Base-by-base conservation (phyloP, 2,888 invertebrate genomes). In the Diloba caeruleocephala region DNA sequence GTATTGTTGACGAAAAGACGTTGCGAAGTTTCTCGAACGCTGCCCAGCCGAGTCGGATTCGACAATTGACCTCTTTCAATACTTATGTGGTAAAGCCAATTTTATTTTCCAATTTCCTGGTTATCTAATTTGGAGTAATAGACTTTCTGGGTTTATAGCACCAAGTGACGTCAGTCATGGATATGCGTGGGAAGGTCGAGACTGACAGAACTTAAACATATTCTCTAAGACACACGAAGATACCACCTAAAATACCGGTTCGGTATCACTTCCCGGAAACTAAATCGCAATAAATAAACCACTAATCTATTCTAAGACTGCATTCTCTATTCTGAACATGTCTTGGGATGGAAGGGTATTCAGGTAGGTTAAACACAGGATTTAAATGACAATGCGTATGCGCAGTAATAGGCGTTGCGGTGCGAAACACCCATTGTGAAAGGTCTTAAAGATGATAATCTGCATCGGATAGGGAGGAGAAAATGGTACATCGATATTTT, bases 291-390 rank as follows among this genome's bases (percentile, higher is more conserved):
- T 71, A 74, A 73, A 73, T 51, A 58, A 36, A 32, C 58, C 54
- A 36, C 48, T 59, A 62, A 67, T 65, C 64, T 61, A 46, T 38
- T 52, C 37, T 84, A 84, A 87, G 75, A 49, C 79, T 53, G 33
- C 37, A 62, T 61, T 78, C 60, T 65, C 50, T 39, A 84, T 83
- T 78, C 82, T 44, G 52, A 68, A 60, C 85, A 85, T 79, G 83
- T 64, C 28, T 50, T 29, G 39, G 14, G 28, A 72, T 61, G 64
- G 60, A 72, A 66, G 81, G 77, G 63, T 64, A 52, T 70, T 79
- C 84, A 88, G 87, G 89, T 90, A 90, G 86, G 89, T 90, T 89
- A 89, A 91, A 91, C 90, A 89, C 85, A 84, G 59, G 73, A 91
- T 92, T 84, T 85, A 44, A 89, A 92, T 92, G 78, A 92, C 90